Conservation (phyloP, 2,797 vertebrate species). For the Gallinago solitaria region DNA sequence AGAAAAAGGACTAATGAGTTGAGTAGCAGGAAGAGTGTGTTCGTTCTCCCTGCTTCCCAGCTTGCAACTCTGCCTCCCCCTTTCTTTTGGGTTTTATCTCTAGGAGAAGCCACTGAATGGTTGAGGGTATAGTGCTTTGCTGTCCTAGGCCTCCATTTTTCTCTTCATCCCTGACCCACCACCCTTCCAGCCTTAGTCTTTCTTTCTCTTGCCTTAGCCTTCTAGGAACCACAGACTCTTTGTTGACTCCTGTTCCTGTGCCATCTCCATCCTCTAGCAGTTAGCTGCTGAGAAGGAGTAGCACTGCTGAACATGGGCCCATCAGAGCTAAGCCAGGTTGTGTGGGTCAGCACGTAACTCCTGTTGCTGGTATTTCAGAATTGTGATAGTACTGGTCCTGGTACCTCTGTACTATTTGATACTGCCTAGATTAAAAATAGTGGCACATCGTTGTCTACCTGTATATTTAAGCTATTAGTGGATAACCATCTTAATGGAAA, state of each 20-base stretch:
- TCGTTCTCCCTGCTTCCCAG: not conserved
- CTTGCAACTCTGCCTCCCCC: not conserved
- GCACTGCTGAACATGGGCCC: rapidly evolving
- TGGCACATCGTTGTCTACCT: not conserved
- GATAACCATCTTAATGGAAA: not conserved
- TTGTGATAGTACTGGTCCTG: not conserved
- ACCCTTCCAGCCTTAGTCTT: not conserved
- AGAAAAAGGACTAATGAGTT: not conserved
- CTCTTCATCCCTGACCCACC: not conserved
- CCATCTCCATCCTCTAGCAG: not conserved
- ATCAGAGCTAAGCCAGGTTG: not conserved
- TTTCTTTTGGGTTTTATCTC: not conserved
- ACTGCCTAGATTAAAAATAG: not conserved
- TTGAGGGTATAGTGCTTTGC: not conserved
- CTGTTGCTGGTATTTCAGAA: not conserved
- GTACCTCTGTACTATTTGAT: not conserved
- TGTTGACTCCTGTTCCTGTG: not conserved
- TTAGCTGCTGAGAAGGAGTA: not conserved
- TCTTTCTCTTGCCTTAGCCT: not conserved
- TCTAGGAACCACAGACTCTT: not conserved
- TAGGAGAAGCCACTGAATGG: not conserved
- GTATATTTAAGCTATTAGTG: not conserved
- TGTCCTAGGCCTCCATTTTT: not conserved
- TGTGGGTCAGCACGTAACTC: not conserved
- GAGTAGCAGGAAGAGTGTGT: not conserved